Evolutionary conservation across 2,797 vertebrate genomes (phyloP), one percentile per base, ranked within the genome.

Genomic region (Craterocephalus amniculus): DNA sequence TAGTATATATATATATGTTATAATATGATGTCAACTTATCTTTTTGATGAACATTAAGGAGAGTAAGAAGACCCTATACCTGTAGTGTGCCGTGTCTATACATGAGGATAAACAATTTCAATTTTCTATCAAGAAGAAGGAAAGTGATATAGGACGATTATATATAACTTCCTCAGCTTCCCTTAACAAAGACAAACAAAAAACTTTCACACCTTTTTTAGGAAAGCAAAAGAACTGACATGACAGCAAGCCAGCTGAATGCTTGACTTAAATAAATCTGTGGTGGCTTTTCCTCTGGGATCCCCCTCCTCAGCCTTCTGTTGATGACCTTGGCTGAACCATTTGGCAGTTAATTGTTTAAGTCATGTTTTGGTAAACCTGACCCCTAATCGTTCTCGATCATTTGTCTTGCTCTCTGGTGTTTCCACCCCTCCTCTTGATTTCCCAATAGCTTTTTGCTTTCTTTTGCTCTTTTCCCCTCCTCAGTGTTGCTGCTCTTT

Each of bases 311-410:
- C 43, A 70, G 81, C 45, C 67, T 70, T 81, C 78, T 63, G 55
- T 76, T 12, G 58, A 78, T 88, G 84, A 84, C 83, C 84, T 73
- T 38, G 81, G 72, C 83, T 69, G 65, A 58, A 38, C 65, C 80
- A 74, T 84, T 88, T 5, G 83, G 82, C 73, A 63, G 78, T 86
- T 91, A 91, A 93, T 92, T 88, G 87, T 80, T 87, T 83, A 81
- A 84, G 88, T 90, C 89, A 89, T 91, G 90, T 92, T 92, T 90
- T 91, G 89, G 88, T 92, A 88, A 89, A 91, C 83, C 76, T 85
- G 84, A 89, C 88, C 89, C 54, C 79, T 89, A 90, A 92, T 94
- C 86, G 73, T 70, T 83, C 80, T 78, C 72, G 49, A 71, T 83
- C 77, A 38, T 86, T 58, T 57, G 58, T 86, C 72, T 85, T 58